phyloP scores from a whole-genome alignment of 2,797 vertebrate genomes.

The Enteromius anoplus region DNA sequence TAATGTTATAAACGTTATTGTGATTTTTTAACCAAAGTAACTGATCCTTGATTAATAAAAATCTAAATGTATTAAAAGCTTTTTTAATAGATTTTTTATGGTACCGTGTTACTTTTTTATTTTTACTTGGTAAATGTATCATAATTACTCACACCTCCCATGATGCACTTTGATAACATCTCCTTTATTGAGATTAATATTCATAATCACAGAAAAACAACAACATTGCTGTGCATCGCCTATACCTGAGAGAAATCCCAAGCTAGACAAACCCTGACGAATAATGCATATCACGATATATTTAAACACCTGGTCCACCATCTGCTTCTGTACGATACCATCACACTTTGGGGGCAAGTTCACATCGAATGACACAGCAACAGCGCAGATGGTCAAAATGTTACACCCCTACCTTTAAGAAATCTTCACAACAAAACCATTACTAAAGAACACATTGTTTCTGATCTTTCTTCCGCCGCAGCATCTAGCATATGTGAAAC shows the following conservation, averaged over 20 bases:
- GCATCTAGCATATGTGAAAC: conserved; percentile 2
- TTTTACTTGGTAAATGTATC: background rate
- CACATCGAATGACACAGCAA: background rate
- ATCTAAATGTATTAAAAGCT: no score
- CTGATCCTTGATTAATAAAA: no score
- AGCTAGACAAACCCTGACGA: conserved; percentile 21
- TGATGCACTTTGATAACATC: background rate
- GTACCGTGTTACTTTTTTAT: background rate
- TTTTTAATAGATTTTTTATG: background rate
- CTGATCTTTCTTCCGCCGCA: background rate
- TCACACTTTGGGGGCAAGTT: conserved; percentile 9
- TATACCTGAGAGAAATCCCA: conserved; percentile 16
- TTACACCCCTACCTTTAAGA: background rate
- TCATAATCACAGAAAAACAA: background rate
- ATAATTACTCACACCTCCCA: background rate
- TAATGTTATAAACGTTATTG: no score
- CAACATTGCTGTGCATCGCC: background rate
- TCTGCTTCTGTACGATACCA: conserved; percentile 6
- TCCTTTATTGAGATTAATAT: conserved; percentile 8
- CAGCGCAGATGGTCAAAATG: background rate
- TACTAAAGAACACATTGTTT: conserved; percentile 29
- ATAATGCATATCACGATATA: conserved; percentile 36
- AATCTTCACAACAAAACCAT: conserved; percentile 40
- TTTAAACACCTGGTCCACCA: conserved; percentile 39
- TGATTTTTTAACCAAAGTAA: no score